phyloP scores from a whole-genome alignment of 1,140 invertebrate genomes.

The Mya arenaria region DNA sequence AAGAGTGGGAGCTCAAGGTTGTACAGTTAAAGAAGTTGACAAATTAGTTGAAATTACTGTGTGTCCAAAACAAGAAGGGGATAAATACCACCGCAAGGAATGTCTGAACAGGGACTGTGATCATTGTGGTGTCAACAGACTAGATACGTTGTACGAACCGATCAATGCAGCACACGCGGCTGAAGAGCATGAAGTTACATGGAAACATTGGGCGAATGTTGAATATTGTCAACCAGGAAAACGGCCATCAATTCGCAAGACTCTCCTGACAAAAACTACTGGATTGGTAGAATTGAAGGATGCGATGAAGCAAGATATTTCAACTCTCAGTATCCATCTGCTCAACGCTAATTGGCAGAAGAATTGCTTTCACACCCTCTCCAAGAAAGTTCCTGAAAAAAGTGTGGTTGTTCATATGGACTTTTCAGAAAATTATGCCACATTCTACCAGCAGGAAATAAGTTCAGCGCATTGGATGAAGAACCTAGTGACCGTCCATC shows the following conservation, averaged over 20 bases:
- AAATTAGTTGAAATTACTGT: background rate
- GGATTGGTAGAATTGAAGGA: background rate
- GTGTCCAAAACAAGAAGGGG: background rate
- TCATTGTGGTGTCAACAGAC: background rate
- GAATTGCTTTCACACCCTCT: background rate
- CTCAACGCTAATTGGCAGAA: background rate
- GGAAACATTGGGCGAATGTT: background rate
- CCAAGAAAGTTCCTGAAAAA: background rate
- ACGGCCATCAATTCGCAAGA: background rate
- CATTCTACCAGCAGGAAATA: constrained; percentile 33
- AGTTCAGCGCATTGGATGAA: constrained; percentile 40
- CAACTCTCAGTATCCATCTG: background rate
- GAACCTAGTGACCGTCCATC: constrained; percentile 37
- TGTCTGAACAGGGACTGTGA: background rate
- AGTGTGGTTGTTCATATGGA: background rate
- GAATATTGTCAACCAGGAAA: background rate
- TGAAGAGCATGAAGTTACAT: background rate
- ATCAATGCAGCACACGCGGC: background rate
- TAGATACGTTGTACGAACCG: background rate
- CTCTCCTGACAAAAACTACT: background rate
- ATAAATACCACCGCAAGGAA: background rate
- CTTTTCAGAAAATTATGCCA: constrained; percentile 46
- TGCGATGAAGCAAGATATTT: background rate
- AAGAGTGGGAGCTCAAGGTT: background rate
- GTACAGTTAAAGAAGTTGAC: background rate